These are phyloP conservation scores for Erethizon dorsatum DNA, from an alignment of 2,797 vertebrate genomes.

Conservation along the genomic window DNA sequence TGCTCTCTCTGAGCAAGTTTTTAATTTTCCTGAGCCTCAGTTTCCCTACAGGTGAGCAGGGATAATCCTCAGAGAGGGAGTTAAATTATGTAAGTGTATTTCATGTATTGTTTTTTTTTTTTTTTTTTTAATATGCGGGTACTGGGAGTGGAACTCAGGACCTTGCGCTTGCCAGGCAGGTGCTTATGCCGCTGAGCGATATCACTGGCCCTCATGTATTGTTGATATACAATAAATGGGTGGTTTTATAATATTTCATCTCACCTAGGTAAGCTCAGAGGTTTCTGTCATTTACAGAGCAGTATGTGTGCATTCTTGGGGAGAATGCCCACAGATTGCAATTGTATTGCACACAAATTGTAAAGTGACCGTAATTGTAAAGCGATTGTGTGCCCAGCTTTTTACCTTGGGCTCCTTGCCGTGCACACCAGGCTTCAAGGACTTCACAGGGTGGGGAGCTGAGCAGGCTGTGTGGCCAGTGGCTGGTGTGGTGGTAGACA, in stretches of 20 bases:
- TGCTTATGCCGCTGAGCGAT: too few relatives aligned
- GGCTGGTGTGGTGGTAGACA: background rate
- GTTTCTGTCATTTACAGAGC: background rate
- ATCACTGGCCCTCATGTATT: background rate
- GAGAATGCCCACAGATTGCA: background rate
- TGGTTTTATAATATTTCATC: background rate
- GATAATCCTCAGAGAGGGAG: background rate
- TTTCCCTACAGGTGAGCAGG: background rate
- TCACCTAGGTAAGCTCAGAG: background rate
- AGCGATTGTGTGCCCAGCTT: background rate
- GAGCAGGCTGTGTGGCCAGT: background rate
- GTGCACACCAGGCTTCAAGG: background rate
- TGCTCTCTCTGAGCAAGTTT: constrained; percentile 21
- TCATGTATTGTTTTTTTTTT: too few relatives aligned
- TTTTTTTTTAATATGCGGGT: too few relatives aligned
- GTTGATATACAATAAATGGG: background rate
- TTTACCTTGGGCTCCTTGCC: background rate
- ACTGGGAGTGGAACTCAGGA: too few relatives aligned
- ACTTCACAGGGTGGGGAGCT: background rate
- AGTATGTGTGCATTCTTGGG: background rate
- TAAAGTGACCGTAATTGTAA: background rate
- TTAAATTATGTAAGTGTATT: background rate
- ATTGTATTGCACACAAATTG: background rate
- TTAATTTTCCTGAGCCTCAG: background rate
- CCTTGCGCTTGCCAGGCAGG: too few relatives aligned